Evolutionary conservation across 2,888 invertebrate species (phyloP), one percentile per base, ranked within the genome.

Genomic region (Stenolophus ochropezus): DNA sequence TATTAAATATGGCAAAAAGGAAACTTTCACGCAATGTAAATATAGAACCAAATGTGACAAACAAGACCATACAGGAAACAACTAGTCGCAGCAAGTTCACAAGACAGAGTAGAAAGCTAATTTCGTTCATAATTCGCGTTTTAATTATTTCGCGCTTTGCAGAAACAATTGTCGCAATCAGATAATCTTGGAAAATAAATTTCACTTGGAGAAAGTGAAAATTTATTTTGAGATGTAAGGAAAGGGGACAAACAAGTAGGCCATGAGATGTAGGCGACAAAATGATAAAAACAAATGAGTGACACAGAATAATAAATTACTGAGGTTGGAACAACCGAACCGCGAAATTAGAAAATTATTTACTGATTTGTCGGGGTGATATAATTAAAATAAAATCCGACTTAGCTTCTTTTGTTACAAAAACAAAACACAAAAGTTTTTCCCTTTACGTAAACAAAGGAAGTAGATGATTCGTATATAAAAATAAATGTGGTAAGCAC

Each of bases 111-210:
- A 78, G 78, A 78, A 78, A 78, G 78, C 49, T 23, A 65, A 78
- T 49, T 21, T 77, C 33, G 27, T 78, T 4, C 51, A 61, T 47
- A 58, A 61, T 61, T 65, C 25, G 49, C 25, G 18, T 20, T 65
- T 79, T 79, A 79, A 79, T 79, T 79, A 21, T 69, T 79, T 79
- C 18, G 33, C 71, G 53, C 16, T 79, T 65, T 20, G 21, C 42
- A 21, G 8, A 78, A 77, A 69, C 49, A 69, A 73, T 69, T 18
- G 61, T n/a, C 33, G 25, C 14, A 42, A 53, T 79, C 79, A 47
- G 69, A 69, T 11, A 79, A 79, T 69, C 79, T 51, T 47, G 51
- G 47, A 20, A 53, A 51, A 33, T 16, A 49, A 71, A 71, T 79
- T 53, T 49, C 69, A 65, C 78, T 78, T 25, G 69, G 53, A 71